These are phyloP conservation scores for Rhorus exstirpatorius DNA, from an alignment of 2,888 invertebrate genomes.

Conservation along the genomic window DNA sequence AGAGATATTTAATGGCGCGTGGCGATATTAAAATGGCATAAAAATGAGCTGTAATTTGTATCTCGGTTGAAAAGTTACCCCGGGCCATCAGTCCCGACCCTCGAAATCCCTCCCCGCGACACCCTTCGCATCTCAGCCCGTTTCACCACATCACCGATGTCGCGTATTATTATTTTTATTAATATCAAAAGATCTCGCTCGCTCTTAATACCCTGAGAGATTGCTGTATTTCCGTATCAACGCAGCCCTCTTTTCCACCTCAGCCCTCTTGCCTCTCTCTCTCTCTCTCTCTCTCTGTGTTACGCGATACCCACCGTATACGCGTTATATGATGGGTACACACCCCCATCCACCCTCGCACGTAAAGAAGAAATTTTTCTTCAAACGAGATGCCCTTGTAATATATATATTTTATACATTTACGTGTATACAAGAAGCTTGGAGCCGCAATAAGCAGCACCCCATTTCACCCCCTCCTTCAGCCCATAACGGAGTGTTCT, in stretches of 20 bases:
- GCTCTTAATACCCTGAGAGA: constrained; percentile 83
- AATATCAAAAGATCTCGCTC: constrained; percentile 82
- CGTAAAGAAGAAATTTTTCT: constrained; percentile 68
- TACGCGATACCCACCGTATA: constrained; percentile 33
- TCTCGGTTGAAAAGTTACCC: constrained; percentile 82
- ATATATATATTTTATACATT: constrained; percentile 72
- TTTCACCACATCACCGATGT: constrained; percentile 71
- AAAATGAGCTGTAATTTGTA: constrained; percentile 86
- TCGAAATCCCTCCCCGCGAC: constrained; percentile 60
- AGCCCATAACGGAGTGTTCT: constrained; percentile 8
- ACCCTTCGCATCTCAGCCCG: constrained; percentile 45
- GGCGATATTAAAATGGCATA: constrained; percentile 86
- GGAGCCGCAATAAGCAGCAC: constrained; percentile 67
- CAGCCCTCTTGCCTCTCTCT: background rate
- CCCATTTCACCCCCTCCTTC: constrained; percentile 47
- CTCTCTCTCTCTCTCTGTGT: constrained; percentile 10
- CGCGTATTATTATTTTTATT: constrained; percentile 83
- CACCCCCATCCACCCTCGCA: constrained; percentile 31
- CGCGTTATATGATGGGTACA: background rate
- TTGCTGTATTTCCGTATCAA: constrained; percentile 82
- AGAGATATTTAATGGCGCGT: constrained; percentile 85
- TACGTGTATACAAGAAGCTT: constrained; percentile 64
- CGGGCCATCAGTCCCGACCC: constrained; percentile 75
- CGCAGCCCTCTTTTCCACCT: constrained; percentile 58
- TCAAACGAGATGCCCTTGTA: constrained; percentile 69